These are phyloP conservation scores for Galerucella nymphaeae DNA, from an alignment of 2,888 invertebrate species.

Conservation along the genomic window DNA sequence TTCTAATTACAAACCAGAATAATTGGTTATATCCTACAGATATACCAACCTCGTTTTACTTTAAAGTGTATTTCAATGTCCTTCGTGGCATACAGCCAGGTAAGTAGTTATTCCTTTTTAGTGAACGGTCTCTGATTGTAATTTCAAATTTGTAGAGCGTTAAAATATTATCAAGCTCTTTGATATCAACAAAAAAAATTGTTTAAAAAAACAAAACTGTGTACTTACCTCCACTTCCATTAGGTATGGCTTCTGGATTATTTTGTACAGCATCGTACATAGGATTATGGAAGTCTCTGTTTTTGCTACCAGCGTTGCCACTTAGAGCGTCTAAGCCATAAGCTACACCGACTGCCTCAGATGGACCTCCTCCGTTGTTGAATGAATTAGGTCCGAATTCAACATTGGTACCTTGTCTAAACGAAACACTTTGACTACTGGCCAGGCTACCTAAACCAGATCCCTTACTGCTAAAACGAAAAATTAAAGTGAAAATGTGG, in stretches of 20 bases:
- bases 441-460: conserved; percentile 82
- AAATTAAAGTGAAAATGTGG: neutral
- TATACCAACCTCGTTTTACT: no score
- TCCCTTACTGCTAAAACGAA: conserved; percentile 78
- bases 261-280: conserved; percentile 94
- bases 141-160: no score
- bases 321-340: conserved; percentile 82
- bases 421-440: conserved; percentile 91
- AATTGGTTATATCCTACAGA: no score
- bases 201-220: neutral
- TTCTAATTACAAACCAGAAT: no score
- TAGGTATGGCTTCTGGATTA: conserved; percentile 70
- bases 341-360: conserved; percentile 79
- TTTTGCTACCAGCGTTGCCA: conserved; percentile 68
- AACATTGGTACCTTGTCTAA: conserved; percentile 93
- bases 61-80: no score
- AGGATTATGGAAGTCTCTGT: conserved; percentile 95
- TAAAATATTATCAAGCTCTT: no score
- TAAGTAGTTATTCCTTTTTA: no score
- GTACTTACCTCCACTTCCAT: conserved; percentile 69
- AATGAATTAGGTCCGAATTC: conserved; percentile 80
- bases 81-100: no score
- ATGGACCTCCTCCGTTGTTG: conserved; percentile 66
- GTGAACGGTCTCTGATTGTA: no score
- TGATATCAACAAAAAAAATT: no score